Base-by-base conservation (phyloP, 2,888 invertebrate species). In the Pristionchus japonicus region DNA sequence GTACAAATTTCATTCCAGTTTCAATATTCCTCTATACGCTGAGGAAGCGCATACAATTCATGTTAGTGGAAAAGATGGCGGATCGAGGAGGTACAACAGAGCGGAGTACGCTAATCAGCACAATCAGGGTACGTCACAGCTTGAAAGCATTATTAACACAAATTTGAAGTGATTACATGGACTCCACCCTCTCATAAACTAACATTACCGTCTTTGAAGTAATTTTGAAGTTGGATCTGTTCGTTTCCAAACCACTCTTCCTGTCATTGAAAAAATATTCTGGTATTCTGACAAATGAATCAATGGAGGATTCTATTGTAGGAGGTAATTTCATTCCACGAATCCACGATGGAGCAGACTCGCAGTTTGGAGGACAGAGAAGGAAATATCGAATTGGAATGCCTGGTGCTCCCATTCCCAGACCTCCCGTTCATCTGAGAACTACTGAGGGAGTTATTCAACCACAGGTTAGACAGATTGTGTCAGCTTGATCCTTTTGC, bases 381-480 rank as follows among this genome's bases (percentile, higher is more conserved):
- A 61, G 77, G 47, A 67, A 67, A 17, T 34, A 67, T 67, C 67
- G 34, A 34, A 34, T 20, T 52, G n/a, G 43, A 85, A 40, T 85
- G 40, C 40, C 31, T 15, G 64, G 61, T 47, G 52, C 34, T 31
- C 34, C 40, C 40, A 23, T 43, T 4, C 40, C 86, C 70, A 37
- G 86, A 49, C 86, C 86, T 31, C 86, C 86, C 34, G 86, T 86
- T n/a, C 86, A 86, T 49, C 40, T 86, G 17, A 67, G 86, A 86
- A 86, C 86, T 70, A 49, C 47, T 47, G 86, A 86, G 4, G 37
- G 17, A 23, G n/a, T 64, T 4, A 7, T 40, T 37, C 37, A 61
- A n/a, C n/a, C n/a, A 11, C 85, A 85, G 85, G 85, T 85, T n/a
- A n/a, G n/a, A n/a, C n/a, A n/a, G n/a, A n/a, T n/a, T n/a, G n/a